Evolutionary conservation across 2,113 vertebrate genomes (phyloP), one percentile per base, ranked within the genome.

Genomic region (Calyptommatus sinebrachiatus): DNA sequence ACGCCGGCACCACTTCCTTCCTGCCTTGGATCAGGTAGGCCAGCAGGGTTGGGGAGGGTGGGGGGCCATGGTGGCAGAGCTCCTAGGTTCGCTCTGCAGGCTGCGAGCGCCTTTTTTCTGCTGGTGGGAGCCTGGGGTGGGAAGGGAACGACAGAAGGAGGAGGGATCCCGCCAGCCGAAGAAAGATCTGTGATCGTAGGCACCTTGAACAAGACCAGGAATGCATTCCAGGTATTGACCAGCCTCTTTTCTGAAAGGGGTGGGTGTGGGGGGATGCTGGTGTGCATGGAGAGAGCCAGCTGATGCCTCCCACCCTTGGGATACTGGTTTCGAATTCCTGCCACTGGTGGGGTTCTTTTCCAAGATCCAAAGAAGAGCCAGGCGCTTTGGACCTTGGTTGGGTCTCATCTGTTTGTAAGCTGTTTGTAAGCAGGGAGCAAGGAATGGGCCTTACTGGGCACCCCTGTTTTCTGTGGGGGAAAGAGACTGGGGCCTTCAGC

Each of bases 21-120:
- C 61, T 29, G n/a, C 46, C 71, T 8, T 4, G 69, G 69, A 83
- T 53, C 81, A 77, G 81, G 81, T 78, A 78, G 75, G 81, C 77
- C 31, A 69, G 29, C 29, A 12, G 61, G 60, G 16, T 12, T n/a
- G 80, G 60, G 60, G 57, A 9, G 16, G 12, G 31, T 31, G 29
- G 3, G 20, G 29, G 4, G 1, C 14, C 4, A 29, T 29, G 31
- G 35, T n/a, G n/a, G n/a, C n/a, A n/a, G n/a, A n/a, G n/a, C n/a
- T n/a, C n/a, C n/a, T n/a, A n/a, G n/a, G n/a, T n/a, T n/a, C n/a
- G n/a, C n/a, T n/a, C n/a, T n/a, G n/a, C n/a, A n/a, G n/a, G n/a
- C n/a, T n/a, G n/a, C n/a, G n/a, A n/a, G n/a, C n/a, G n/a, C n/a
- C n/a, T n/a, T n/a, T n/a, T n/a, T 28, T 28, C 28, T 65, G 63